Evolutionary conservation across 1,140 invertebrate species (phyloP).

Genomic region (Wasmannia auropunctata): DNA sequence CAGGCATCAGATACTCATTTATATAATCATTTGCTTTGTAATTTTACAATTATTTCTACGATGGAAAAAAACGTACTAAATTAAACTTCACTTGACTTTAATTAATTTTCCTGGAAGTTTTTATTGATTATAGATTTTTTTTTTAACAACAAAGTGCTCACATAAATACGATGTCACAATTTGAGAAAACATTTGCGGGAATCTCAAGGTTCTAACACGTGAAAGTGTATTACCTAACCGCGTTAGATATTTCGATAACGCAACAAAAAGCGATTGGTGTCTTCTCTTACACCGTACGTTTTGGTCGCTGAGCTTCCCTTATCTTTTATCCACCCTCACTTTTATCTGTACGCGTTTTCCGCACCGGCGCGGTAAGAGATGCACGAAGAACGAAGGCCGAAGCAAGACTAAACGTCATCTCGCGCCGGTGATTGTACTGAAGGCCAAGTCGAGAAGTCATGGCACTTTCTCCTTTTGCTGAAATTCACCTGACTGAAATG

Average conservation of each 20-base stretch:
- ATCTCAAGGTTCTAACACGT: not conserved
- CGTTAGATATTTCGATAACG: not conserved
- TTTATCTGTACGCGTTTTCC: not conserved
- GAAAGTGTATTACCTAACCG: not conserved
- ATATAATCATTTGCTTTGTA: not conserved
- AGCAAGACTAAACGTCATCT: conserved; percentile 59
- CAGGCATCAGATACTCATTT: not conserved
- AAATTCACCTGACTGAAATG: not conserved
- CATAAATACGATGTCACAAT: not conserved
- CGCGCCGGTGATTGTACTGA: conserved; percentile 46
- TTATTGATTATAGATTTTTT: not conserved
- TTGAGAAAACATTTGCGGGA: not conserved
- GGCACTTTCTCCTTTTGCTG: conserved; percentile 73
- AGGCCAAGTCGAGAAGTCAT: conserved; percentile 60
- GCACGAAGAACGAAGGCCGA: conserved; percentile 19
- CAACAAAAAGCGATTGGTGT: not conserved
- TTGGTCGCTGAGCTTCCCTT: not conserved
- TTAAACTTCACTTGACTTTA: not conserved
- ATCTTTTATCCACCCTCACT: not conserved
- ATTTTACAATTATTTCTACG: not conserved
- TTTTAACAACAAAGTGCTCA: not conserved
- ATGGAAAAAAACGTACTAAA: not conserved
- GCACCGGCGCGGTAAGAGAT: not conserved
- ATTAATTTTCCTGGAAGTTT: not conserved
- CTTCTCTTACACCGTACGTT: not conserved